phyloP scores from a whole-genome alignment of 1,140 invertebrate genomes.

The Anastrepha ludens region DNA sequence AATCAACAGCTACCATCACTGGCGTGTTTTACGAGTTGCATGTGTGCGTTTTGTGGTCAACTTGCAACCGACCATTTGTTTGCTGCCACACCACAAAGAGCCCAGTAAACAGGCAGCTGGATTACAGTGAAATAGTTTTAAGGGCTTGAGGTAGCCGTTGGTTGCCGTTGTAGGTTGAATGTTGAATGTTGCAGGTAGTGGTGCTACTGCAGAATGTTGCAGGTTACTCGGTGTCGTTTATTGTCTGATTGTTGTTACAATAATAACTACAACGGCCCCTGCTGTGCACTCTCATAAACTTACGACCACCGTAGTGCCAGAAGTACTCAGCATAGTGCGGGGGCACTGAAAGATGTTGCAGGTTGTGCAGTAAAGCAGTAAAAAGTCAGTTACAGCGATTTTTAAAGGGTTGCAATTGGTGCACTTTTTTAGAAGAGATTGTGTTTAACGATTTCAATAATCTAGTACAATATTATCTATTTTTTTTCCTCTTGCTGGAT shows the following conservation, averaged over 20 bases:
- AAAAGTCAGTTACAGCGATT: too few relatives aligned
- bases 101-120: neutral
- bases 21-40: constrained; percentile 6
- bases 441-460: too few relatives aligned
- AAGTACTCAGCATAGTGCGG: neutral
- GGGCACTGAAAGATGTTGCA: neutral
- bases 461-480: too few relatives aligned
- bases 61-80: constrained; percentile 13
- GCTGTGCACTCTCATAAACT: neutral
- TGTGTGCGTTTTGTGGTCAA: constrained; percentile 40
- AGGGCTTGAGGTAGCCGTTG: constrained; percentile 12
- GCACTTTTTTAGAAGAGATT: too few relatives aligned
- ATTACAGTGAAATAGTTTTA: constrained; percentile 39
- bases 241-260: constrained; percentile 35
- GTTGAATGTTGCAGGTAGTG: neutral
- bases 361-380: too few relatives aligned
- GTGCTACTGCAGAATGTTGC: neutral
- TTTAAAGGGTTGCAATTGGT: too few relatives aligned
- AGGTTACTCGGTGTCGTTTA: neutral
- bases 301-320: neutral
- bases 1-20: constrained; percentile 27
- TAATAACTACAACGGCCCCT: constrained; percentile 18
- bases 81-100: constrained; percentile 7
- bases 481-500: too few relatives aligned
- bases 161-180: neutral